Evolutionary conservation across 2,888 invertebrate genomes (phyloP).

Genomic region (Drosophila incognita): DNA sequence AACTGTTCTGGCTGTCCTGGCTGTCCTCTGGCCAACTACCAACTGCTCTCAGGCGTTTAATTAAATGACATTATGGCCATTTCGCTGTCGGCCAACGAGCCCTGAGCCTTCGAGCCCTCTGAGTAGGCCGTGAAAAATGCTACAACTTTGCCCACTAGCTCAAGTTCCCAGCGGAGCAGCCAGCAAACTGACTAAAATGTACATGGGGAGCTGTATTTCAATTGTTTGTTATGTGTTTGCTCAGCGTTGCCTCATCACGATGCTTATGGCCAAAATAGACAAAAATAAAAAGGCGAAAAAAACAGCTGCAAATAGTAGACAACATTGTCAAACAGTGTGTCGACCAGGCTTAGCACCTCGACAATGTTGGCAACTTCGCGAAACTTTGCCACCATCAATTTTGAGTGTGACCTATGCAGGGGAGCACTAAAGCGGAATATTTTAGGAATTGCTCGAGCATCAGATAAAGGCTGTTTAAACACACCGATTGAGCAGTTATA

Average conservation of each 20-base stretch:
- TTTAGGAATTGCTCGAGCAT: neutral
- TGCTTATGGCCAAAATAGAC: constrained; percentile 32
- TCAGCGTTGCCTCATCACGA: constrained; percentile 36
- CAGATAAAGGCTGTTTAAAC: neutral
- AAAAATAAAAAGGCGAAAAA: neutral
- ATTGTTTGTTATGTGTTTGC: constrained; percentile 55
- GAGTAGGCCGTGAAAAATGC: constrained; percentile 70
- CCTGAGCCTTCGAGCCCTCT: constrained; percentile 4
- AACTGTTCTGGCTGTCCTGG: constrained; percentile 3
- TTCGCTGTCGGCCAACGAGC: constrained; percentile 50
- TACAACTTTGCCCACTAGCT: constrained; percentile 46
- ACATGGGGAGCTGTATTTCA: constrained; percentile 73
- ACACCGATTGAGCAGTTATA: neutral
- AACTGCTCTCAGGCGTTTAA: constrained; percentile 81
- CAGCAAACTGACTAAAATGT: constrained; percentile 54
- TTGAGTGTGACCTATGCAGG: constrained; percentile 30
- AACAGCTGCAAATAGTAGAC: constrained; percentile 3
- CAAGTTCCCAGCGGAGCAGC: neutral
- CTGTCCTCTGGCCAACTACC: constrained; percentile 38
- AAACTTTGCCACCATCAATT: constrained; percentile 41
- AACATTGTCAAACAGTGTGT: constrained; percentile 44
- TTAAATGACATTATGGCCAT: constrained; percentile 80
- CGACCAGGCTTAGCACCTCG: constrained; percentile 47
- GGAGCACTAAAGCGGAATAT: neutral
- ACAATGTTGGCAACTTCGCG: constrained; percentile 13